Conservation (phyloP, 2,888 invertebrate genomes). For the Chaetogeoica ovagalla region DNA sequence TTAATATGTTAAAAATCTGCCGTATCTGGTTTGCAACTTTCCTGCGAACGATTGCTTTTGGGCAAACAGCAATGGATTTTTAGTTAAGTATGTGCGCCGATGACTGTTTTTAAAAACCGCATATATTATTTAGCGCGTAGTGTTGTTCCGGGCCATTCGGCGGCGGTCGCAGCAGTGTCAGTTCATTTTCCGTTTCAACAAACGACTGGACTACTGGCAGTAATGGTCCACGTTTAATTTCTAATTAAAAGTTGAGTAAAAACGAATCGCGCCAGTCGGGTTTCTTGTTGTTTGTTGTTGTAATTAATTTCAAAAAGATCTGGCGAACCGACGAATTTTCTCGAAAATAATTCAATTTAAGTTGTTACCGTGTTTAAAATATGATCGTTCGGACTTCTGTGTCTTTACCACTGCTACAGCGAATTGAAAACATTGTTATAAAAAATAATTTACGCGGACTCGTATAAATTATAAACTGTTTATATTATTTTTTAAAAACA, state of each 20-base stretch:
- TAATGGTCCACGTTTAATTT: constrained; percentile 27
- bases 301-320: constrained; percentile 36
- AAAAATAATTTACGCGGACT: constrained; percentile 10
- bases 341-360: constrained; percentile 44
- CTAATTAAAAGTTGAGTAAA: constrained; percentile 42
- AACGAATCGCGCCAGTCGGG: constrained; percentile 27
- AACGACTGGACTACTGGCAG: neutral
- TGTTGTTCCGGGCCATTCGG: constrained; percentile 13
- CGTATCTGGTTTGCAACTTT: constrained; percentile 30
- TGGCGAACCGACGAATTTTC: constrained; percentile 12
- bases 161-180: neutral
- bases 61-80: constrained; percentile 19
- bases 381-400: constrained; percentile 22
- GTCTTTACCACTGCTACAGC: neutral
- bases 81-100: neutral
- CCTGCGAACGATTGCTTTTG: constrained; percentile 12
- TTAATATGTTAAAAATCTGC: constrained; percentile 40
- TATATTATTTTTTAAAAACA: neutral
- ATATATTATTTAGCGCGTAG: neutral
- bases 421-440: constrained; percentile 15
- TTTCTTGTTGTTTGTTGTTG: constrained; percentile 17
- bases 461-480: constrained; percentile 1
- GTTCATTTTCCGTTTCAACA: constrained; percentile 36
- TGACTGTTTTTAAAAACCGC: constrained; percentile 1
- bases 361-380: constrained; percentile 41